A percentile compares a stretch with the other conserved stretches of the same genome.
Conservation (phyloP, 2,888 invertebrate genomes). For the Brenthis ino region DNA sequence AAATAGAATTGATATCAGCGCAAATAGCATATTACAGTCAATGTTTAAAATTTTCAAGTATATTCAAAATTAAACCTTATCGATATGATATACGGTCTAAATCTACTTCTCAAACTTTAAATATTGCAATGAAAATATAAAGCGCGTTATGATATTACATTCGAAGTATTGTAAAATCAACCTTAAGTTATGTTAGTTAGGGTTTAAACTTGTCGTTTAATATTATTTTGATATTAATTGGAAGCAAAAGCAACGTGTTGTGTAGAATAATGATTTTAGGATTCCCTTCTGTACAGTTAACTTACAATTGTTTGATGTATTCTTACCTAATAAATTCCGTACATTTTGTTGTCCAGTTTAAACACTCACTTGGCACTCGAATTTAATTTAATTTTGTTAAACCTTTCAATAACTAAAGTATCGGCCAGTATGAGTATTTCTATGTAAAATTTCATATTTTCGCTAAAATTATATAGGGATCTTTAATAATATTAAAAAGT, state of each 20-base stretch:
- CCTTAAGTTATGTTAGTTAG: constrained; percentile 1
- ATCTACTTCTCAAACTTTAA: constrained; percentile 7
- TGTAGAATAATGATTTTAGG: constrained; percentile 35
- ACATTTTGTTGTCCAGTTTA: not conserved
- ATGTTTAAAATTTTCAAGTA: constrained; percentile 11
- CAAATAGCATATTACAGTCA: constrained; percentile 16
- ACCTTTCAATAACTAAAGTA: too few species aligned
- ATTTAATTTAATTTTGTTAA: too few species aligned
- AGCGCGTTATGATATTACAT: constrained; percentile 27
- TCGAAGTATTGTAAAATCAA: constrained; percentile 21
- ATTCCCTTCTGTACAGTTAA: constrained; percentile 27
- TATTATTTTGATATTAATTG: constrained; percentile 28
- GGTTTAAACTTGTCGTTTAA: constrained; percentile 11
- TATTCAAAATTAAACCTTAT: constrained; percentile 29
- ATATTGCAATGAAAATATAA: constrained; percentile 29
- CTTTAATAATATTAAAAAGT: too few species aligned
- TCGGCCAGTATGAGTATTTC: too few species aligned
- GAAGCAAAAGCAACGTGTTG: constrained; percentile 31
- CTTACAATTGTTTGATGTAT: constrained; percentile 3
- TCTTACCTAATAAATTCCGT: constrained; percentile 4
- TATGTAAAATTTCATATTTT: too few species aligned
- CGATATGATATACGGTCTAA: constrained; percentile 9
- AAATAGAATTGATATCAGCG: constrained; percentile 13
- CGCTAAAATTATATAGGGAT: too few species aligned
- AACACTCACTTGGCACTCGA: too few species aligned